Evolutionary conservation across 2,113 vertebrate genomes (phyloP), one percentile per base, ranked within the genome.

Genomic region (Sapajus apella): DNA sequence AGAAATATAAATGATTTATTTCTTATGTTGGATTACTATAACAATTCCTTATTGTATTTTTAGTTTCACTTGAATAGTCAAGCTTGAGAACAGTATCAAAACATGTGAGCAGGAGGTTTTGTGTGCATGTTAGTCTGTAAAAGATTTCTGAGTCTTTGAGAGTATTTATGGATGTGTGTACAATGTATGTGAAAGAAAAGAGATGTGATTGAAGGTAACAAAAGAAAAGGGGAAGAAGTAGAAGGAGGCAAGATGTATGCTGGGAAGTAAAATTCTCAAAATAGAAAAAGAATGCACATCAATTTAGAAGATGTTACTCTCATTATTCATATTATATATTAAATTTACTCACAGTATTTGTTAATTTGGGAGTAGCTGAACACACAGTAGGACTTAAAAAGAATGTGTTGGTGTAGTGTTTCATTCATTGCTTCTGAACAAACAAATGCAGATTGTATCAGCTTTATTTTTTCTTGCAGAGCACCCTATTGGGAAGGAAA

Each of bases 341-440:
- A 77, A 68, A 94, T 95, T 93, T 89, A 5, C 13, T 72, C 20
- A 91, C 21, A 84, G 35, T 79, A 82, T 40, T 95, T 21, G 92
- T 72, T 94, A 73, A 83, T 77, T 88, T 86, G 30, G 20, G 30
- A 35, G 61, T 18, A 93, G 25, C 35, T 93, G 40, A 35, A 30
- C 5, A 35, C 45, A 94, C 45, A 92, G 47, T 61, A 55, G 16
- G n/a, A 23, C 55, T 92, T 95, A 81, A 61, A 76, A 94, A 93
- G 84, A 90, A 75, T 25, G 2, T 85, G 12, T 52, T 87, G 32
- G 6, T 91, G 7, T 73, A 11, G 66, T 87, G 66, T 52, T 68
- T 94, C 10, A 79, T 92, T 93, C 58, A 89, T 32, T 97, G 40
- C 73, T 95, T 96, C 68, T 90, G 68, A 72, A 81, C 14, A 91